Evolutionary conservation across 1,140 invertebrate species (phyloP), one percentile per base, ranked within the genome.

Genomic region (Drosophila paulistorum): DNA sequence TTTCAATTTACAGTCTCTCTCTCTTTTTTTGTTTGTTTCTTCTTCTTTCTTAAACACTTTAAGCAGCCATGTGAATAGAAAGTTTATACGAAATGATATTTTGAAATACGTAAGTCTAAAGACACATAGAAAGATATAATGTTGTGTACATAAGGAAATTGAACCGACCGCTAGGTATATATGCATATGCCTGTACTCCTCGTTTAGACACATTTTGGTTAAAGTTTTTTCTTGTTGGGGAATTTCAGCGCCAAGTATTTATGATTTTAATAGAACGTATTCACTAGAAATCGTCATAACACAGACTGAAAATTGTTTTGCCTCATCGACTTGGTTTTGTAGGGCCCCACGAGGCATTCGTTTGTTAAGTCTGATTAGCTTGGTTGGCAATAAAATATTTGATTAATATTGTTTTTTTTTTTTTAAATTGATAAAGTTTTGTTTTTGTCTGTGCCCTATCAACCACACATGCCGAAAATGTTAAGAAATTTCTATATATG

Each of bases 141-240:
- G 73, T 78, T 51, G 23, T 3, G 68, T 79, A 76, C 37, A 39
- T 68, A 65, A 37, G 42, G 14, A 30, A 63, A 63, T 5, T 63
- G 60, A 66, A 87, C 83, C 60, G 68, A 89, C 89, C 89, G 84
- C 77, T 55, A 91, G 73, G 81, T 91, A 89, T 41, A 77, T 74
- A 59, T 91, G 89, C 89, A 91, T 91, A 71, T 91, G 76, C 26
- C 89, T 91, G 67, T 91, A 91, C 70, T 91, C 89, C 70, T 91
- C 89, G 71, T 89, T 89, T 68, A 91, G 80, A 78, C 89, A 91
- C 89, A 91, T 91, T 68, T 69, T 65, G 63, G 69, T 59, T 65
- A 7, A 9, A 39, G 1, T 41, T 71, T 7, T 30, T 37, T 33
- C 42, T 37, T 65, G 7, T 17, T 20, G 0, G 45, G 14, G 37